These are phyloP conservation scores for Anas platyrhynchos DNA, from an alignment of 2,113 vertebrate genomes.

Conservation along the genomic window DNA sequence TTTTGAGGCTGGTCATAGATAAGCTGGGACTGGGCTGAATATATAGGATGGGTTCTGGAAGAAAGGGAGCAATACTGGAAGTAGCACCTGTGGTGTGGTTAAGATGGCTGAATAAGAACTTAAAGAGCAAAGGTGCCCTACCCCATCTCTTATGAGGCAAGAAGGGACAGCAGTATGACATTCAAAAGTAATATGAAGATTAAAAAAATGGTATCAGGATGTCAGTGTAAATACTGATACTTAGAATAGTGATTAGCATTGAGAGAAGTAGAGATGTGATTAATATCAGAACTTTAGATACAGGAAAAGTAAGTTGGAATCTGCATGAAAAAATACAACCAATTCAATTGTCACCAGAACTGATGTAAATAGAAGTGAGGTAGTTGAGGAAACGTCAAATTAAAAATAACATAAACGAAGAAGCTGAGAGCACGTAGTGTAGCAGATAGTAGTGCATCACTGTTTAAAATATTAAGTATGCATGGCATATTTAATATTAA, in stretches of 20 bases:
- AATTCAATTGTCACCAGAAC: background rate
- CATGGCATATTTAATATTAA: background rate
- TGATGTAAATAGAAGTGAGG: background rate
- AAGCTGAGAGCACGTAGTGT: background rate
- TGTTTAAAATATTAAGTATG: background rate
- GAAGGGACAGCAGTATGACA: background rate
- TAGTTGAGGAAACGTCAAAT: background rate
- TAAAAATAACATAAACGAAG: background rate
- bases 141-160: background rate
- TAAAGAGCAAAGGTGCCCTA: background rate
- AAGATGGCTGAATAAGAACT: background rate
- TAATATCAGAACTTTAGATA: background rate
- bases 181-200: background rate
- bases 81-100: background rate
- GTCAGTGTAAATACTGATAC: background rate
- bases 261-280: background rate
- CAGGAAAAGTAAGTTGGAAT: background rate
- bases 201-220: background rate
- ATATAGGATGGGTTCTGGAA: background rate
- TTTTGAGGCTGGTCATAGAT: background rate
- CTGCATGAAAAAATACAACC: background rate
- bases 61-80: background rate
- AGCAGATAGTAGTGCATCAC: background rate
- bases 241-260: background rate
- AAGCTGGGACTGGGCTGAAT: rapidly evolving